These are phyloP conservation scores for Linnaemya vulpina DNA, from an alignment of 2,888 invertebrate genomes.

Conservation along the genomic window DNA sequence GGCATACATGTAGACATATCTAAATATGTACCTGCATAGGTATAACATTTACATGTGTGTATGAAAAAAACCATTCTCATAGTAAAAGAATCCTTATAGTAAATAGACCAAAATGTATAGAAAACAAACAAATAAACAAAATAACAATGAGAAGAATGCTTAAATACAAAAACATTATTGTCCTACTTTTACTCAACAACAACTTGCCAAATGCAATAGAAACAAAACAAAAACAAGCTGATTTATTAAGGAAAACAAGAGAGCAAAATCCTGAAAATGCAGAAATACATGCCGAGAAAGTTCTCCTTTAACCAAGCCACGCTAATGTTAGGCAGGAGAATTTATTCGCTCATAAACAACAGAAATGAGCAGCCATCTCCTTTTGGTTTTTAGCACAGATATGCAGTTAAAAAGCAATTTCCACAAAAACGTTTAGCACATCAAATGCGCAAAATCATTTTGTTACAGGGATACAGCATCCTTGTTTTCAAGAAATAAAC, in stretches of 20 bases:
- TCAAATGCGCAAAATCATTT: slow-evolving; percentile 65
- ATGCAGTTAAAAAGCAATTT: slow-evolving; percentile 23
- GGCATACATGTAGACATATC: background rate
- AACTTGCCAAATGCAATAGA: slow-evolving; percentile 27
- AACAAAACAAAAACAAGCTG: slow-evolving; percentile 54
- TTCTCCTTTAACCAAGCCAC: slow-evolving; percentile 43
- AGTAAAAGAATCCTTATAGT: slow-evolving; percentile 68
- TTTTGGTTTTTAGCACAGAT: background rate
- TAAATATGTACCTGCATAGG: background rate
- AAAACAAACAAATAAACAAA: slow-evolving; percentile 27
- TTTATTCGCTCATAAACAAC: background rate
- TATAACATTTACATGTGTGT: too few species aligned
- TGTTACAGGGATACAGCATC: slow-evolving; percentile 58
- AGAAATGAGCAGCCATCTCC: slow-evolving; percentile 13
- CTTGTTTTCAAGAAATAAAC: slow-evolving; percentile 39
- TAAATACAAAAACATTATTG: slow-evolving; percentile 63
- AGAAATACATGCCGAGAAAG: background rate
- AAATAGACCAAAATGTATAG: slow-evolving; percentile 57
- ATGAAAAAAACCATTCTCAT: background rate
- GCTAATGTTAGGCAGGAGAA: background rate
- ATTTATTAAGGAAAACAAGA: background rate
- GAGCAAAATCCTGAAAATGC: slow-evolving; percentile 1
- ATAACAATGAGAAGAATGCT: slow-evolving; percentile 35
- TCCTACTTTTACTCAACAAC: slow-evolving; percentile 70
- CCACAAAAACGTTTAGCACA: slow-evolving; percentile 25